phyloP scores from a whole-genome alignment of 1,140 invertebrate species.

The Drosophila repletoides region DNA sequence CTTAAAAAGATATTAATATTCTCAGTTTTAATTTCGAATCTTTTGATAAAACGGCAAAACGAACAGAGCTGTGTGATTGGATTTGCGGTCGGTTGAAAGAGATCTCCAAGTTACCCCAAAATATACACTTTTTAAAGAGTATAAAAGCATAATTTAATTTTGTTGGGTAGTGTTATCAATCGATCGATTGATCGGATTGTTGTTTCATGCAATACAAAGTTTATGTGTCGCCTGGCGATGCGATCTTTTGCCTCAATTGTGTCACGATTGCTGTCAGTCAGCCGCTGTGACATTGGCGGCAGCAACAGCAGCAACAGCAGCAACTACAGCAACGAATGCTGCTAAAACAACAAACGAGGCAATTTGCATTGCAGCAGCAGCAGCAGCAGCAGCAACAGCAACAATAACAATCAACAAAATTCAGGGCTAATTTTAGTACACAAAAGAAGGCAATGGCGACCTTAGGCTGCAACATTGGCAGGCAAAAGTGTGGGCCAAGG shows the following conservation, averaged over 20 bases:
- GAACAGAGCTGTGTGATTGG: too few species aligned
- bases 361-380: slow-evolving; percentile 34
- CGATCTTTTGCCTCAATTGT: slow-evolving; percentile 35
- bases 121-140: too few species aligned
- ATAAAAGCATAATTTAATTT: too few species aligned
- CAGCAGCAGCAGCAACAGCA: slow-evolving; percentile 17
- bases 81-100: too few species aligned
- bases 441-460: slow-evolving; percentile 33
- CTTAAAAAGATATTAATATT: too few species aligned
- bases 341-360: slow-evolving; percentile 33
- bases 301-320: not conserved
- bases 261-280: slow-evolving; percentile 44
- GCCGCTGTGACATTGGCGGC: slow-evolving; percentile 30
- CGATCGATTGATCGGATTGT: not conserved
- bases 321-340: not conserved
- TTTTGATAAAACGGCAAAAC: too few species aligned
- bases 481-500: not conserved
- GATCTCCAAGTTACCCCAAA: too few species aligned
- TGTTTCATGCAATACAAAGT: slow-evolving; percentile 28
- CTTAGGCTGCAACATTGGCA: slow-evolving; percentile 22
- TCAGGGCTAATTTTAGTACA: slow-evolving; percentile 58
- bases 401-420: slow-evolving; percentile 17
- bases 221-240: too few species aligned
- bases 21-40: too few species aligned
- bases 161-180: too few species aligned